Evolutionary conservation across 2,113 vertebrate genomes (phyloP).

Genomic region (Hystrix brachyura): DNA sequence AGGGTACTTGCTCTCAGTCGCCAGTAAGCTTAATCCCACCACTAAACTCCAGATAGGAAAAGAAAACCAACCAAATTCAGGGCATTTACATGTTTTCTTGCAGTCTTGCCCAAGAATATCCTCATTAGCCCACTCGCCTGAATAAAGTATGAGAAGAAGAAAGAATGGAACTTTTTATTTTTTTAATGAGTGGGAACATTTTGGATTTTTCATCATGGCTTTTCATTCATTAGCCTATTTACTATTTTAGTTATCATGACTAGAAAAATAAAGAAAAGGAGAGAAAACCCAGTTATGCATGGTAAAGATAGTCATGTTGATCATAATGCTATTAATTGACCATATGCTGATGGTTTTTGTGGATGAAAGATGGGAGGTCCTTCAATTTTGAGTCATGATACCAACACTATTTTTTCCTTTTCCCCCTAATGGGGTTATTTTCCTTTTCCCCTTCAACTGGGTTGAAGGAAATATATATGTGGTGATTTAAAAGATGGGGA

Average conservation of each 20-base stretch:
- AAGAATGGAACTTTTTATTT: background rate
- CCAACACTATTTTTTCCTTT: background rate
- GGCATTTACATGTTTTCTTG: background rate
- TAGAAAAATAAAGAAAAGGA: constrained; percentile 48
- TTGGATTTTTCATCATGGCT: background rate
- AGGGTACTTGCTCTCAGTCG: background rate
- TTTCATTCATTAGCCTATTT: background rate
- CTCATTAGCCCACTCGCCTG: background rate
- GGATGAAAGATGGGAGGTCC: background rate
- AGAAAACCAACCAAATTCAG: background rate
- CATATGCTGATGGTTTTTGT: background rate
- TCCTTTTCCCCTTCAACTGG: background rate
- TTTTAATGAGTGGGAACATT: background rate
- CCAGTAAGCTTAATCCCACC: background rate
- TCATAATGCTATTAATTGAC: background rate
- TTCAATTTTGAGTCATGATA: background rate
- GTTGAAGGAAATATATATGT: background rate
- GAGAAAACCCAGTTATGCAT: background rate
- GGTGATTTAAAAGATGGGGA: background rate
- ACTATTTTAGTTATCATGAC: constrained; percentile 37
- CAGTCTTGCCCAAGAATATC: background rate
- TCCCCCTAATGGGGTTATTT: background rate
- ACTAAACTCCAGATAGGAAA: background rate
- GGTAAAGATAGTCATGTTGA: background rate
- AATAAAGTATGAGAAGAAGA: background rate